These are phyloP conservation scores for Gymnopithys bicolor DNA, from an alignment of 2,797 vertebrate genomes.

Conservation along the genomic window DNA sequence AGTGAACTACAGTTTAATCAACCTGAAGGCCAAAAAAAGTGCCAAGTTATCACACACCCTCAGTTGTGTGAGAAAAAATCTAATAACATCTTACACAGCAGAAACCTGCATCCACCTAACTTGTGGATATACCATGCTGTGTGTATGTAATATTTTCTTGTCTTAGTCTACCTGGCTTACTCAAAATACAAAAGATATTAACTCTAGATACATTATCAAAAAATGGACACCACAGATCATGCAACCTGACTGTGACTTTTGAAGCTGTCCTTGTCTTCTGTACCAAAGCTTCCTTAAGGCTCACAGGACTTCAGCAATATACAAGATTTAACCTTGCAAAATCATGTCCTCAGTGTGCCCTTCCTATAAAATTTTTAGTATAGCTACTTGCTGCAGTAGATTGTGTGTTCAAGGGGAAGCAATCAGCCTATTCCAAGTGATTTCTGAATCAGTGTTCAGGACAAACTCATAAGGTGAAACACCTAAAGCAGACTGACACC, in stretches of 20 bases:
- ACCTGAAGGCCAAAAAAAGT: neutral
- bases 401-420: neutral
- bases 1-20: neutral
- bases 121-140: neutral
- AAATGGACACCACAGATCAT: neutral
- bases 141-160: neutral
- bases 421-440: neutral
- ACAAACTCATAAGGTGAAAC: neutral
- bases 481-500: neutral
- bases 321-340: neutral
- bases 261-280: neutral
- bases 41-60: neutral
- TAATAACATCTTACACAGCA: neutral
- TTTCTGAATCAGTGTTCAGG: neutral
- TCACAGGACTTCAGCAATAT: neutral
- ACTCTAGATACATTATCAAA: neutral
- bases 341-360: no score
- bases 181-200: neutral
- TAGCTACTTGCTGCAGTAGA: neutral
- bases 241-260: neutral
- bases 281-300: neutral
- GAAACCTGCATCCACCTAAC: neutral
- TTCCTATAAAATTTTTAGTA: neutral
- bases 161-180: neutral
- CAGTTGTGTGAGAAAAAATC: no score